Evolutionary conservation across 2,888 invertebrate genomes (phyloP), one percentile per base, ranked within the genome.

Genomic region (Leptopilina syphax): DNA sequence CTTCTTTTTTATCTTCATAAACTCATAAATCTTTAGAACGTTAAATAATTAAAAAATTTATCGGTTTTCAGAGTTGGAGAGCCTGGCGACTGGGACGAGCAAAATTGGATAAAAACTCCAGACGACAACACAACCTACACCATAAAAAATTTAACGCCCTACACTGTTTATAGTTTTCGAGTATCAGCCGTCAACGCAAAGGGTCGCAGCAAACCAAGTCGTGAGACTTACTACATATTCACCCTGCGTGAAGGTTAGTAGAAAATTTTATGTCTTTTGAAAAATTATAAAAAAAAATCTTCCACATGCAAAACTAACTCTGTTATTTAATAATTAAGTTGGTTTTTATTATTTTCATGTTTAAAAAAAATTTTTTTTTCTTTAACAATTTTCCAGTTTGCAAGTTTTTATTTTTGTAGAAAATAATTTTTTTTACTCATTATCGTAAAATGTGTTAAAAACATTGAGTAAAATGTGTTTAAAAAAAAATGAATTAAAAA

Each of bases 121-220:
- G 94, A 93, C 88, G 95, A 95, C 92, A 92, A 93, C 83, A 95
- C 95, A 83, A 93, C 93, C 88, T 95, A 95, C 92, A 94, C 95
- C 90, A 94, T 96, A 88, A 93, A 93, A 83, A 94, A 93, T 81
- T 93, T 96, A 85, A 93, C 94, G 85, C 96, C 96, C 73, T 96
- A 95, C 92, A 96, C 95, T 76, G 95, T 95, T 80, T 96, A 96
- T 93, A 95, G 95, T 89, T 96, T 96, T 92, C 93, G 95, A 80
- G 94, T 96, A 84, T 92, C 94, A 86, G 96, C 96, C 76, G 95
- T 95, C 81, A 96, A 96, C 91, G 94, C 94, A 83, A 93, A 95
- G 92, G 96, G 96, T 85, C 92, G 93, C 82, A 95, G 95, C 91
- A 93, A 93, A 81, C 95, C 95, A 84, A 95, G 95, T 91, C 94